phyloP scores from a whole-genome alignment of 2,797 vertebrate species.

The Hyperoplus lanceolatus region DNA sequence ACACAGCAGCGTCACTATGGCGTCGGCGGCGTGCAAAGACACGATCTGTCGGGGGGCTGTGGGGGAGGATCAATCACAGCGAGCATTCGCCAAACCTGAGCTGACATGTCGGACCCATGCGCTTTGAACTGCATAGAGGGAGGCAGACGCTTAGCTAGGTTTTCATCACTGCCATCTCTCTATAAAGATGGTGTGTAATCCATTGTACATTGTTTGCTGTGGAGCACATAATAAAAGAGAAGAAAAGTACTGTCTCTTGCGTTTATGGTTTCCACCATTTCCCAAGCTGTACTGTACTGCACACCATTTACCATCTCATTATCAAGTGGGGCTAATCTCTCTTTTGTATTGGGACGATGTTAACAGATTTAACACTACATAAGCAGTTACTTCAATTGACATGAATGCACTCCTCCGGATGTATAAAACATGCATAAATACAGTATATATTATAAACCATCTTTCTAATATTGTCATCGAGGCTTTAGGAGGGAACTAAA shows the following conservation, averaged over 20 bases:
- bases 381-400: constrained; percentile 7
- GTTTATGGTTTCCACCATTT: constrained; percentile 49
- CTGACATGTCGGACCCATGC: constrained; percentile 60
- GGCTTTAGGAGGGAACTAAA: constrained; percentile 47
- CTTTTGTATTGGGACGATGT: constrained; percentile 29
- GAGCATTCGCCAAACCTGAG: constrained; percentile 67
- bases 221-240: constrained; percentile 70
- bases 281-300: constrained; percentile 1
- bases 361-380: constrained; percentile 54
- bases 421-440: constrained; percentile 50
- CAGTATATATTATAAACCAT: constrained; percentile 12
- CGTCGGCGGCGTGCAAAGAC: constrained; percentile 65
- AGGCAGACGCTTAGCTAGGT: constrained; percentile 61
- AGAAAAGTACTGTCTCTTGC: constrained; percentile 47
- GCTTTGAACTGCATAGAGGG: constrained; percentile 77
- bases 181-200: constrained; percentile 71
- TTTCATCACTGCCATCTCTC: constrained; percentile 60
- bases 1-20: not conserved
- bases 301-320: constrained; percentile 28
- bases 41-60: constrained; percentile 54
- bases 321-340: constrained; percentile 52
- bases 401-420: constrained; percentile 14
- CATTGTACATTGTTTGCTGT: constrained; percentile 61
- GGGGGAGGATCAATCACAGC: constrained; percentile 67
- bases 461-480: constrained; percentile 28